Percentiles rank a stretch among this genome's conserved stretches.
Evolutionary conservation across 92 coral and sea anemone species (phyloP).

Genomic region (Phenganax marumi): DNA sequence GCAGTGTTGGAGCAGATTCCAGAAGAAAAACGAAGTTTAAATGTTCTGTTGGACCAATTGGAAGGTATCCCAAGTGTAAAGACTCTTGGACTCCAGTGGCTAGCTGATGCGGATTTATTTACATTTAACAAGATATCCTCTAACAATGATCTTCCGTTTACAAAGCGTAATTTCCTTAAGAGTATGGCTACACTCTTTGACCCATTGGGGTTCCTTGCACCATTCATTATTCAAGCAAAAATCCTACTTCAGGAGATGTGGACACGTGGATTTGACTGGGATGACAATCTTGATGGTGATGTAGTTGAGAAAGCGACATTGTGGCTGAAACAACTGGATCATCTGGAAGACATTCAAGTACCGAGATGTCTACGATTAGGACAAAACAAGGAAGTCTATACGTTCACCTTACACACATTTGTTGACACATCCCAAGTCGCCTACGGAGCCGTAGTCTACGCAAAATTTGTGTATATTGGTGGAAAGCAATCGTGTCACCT

Average conservation of each 20-base stretch:
- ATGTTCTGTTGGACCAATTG: not conserved
- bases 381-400: constrained; percentile 26
- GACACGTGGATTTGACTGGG: constrained; percentile 48
- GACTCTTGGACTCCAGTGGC: not conserved
- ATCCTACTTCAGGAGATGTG: not conserved
- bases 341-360: constrained; percentile 45
- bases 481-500: constrained; percentile 47
- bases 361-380: constrained; percentile 48
- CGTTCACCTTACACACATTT: constrained; percentile 59
- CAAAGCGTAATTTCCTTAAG: constrained; percentile 24
- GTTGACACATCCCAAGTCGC: constrained; percentile 65
- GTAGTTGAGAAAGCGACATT: constrained; percentile 29
- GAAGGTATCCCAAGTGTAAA: not conserved
- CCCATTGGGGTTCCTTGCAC: constrained; percentile 57
- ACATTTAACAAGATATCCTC: not conserved
- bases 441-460: constrained; percentile 61
- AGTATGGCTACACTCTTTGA: constrained; percentile 56
- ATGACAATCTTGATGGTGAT: constrained; percentile 50
- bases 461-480: constrained; percentile 49
- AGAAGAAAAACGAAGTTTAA: not conserved
- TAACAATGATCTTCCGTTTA: not conserved
- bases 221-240: too few species aligned
- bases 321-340: constrained; percentile 55
- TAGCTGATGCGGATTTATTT: not conserved
- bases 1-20: not conserved